phyloP scores from a whole-genome alignment of 2,113 vertebrate genomes.

The Ivindomyrus marchei region DNA sequence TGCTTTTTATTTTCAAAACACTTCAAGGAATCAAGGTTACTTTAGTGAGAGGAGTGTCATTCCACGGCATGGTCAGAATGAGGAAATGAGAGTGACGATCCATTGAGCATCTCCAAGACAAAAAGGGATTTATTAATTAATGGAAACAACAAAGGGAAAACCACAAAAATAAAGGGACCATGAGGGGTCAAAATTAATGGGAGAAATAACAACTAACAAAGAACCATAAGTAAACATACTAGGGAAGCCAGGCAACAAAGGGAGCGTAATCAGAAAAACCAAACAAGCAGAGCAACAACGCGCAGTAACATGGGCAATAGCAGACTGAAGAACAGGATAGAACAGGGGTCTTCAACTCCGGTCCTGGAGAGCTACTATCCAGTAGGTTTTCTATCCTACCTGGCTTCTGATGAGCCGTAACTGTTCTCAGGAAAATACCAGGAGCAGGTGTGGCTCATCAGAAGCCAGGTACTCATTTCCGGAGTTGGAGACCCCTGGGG shows the following conservation, averaged over 20 bases:
- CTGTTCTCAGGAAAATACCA: too few species aligned
- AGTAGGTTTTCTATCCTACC: too few species aligned
- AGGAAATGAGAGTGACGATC: too few species aligned
- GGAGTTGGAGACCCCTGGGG: too few species aligned
- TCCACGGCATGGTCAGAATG: too few species aligned
- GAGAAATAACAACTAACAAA: not conserved
- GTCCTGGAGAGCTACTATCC: too few species aligned
- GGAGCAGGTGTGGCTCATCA: too few species aligned
- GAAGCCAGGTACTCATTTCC: too few species aligned
- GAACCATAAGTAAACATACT: not conserved
- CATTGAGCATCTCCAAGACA: not conserved
- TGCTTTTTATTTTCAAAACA: not conserved
- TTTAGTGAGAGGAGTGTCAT: not conserved
- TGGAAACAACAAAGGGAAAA: not conserved
- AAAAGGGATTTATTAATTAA: not conserved
- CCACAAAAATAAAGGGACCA: not conserved
- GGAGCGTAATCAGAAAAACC: not conserved
- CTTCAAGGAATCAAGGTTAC: not conserved
- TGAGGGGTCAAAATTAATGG: not conserved
- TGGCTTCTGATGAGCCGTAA: too few species aligned
- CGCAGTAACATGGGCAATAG: not conserved
- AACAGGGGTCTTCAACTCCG: too few species aligned
- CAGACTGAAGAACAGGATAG: not conserved
- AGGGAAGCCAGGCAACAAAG: not conserved
- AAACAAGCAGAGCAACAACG: not conserved